These are phyloP conservation scores for Mesembrinibis cayennensis DNA, from an alignment of 2,113 vertebrate species.

Conservation along the genomic window DNA sequence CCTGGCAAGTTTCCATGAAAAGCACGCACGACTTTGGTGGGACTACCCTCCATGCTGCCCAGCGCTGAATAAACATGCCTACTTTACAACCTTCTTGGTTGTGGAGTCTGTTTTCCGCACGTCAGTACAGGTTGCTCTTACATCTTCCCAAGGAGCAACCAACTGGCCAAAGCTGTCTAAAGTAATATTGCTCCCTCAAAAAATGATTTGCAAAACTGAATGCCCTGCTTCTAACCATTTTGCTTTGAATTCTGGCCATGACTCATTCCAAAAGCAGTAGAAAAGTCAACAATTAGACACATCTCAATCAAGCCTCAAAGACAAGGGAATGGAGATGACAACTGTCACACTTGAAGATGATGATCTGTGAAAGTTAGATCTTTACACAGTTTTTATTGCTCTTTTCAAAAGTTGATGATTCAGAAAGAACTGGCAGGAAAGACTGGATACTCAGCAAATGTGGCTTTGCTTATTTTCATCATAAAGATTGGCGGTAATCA, in stretches of 20 bases:
- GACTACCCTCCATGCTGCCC: too few species aligned
- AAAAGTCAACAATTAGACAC: background rate
- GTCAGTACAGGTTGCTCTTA: background rate
- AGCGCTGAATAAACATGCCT: too few species aligned
- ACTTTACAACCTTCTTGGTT: too few species aligned
- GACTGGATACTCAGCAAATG: background rate
- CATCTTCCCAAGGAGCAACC: background rate
- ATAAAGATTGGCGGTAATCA: background rate
- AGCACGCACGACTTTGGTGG: too few species aligned
- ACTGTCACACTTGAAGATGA: background rate
- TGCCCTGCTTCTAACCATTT: background rate
- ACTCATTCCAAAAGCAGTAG: background rate
- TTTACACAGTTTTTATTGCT: background rate
- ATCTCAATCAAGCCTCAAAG: background rate
- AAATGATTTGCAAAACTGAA: background rate
- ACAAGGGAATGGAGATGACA: background rate
- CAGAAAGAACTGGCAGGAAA: background rate
- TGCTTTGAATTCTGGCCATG: background rate
- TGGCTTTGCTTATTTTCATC: background rate
- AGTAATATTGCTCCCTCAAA: background rate
- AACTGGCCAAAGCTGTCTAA: background rate
- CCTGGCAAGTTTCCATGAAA: too few species aligned
- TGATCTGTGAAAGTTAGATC: background rate
- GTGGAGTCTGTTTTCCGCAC: too few species aligned
- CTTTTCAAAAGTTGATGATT: background rate